phyloP scores from a whole-genome alignment of 2,113 vertebrate genomes.

The Oreochromis tanganicae region DNA sequence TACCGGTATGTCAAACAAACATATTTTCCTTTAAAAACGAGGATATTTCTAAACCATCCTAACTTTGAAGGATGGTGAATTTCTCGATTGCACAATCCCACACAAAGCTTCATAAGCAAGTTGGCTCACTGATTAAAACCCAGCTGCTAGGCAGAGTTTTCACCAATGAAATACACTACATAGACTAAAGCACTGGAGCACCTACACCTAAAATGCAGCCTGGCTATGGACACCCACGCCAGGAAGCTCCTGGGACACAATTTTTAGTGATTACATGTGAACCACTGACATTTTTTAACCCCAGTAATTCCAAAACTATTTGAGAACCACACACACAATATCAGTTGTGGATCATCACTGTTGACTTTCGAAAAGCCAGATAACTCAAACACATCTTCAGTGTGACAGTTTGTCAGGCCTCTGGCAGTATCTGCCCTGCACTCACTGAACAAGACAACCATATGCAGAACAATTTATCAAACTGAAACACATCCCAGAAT shows the following conservation, averaged over 20 bases:
- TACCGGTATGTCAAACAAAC: background rate
- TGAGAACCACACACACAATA: background rate
- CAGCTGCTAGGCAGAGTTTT: background rate
- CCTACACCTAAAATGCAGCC: background rate
- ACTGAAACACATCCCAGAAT: background rate
- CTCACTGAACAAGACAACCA: background rate
- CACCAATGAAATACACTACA: background rate
- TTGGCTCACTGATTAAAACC: background rate
- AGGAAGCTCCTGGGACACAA: background rate
- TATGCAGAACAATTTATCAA: background rate
- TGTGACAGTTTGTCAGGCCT: background rate
- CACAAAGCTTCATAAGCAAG: background rate
- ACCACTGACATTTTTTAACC: background rate
- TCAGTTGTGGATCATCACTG: background rate
- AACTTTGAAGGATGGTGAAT: background rate
- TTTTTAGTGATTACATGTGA: background rate
- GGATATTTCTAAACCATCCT: background rate
- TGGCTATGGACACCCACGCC: background rate
- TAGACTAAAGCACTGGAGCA: background rate
- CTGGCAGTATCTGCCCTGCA: background rate
- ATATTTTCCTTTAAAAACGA: background rate
- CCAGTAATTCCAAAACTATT: background rate
- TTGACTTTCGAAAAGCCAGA: background rate
- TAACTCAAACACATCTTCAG: background rate
- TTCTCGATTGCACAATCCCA: background rate